These are phyloP conservation scores for Phyto melanocephala DNA, from an alignment of 2,888 invertebrate species.

Conservation along the genomic window DNA sequence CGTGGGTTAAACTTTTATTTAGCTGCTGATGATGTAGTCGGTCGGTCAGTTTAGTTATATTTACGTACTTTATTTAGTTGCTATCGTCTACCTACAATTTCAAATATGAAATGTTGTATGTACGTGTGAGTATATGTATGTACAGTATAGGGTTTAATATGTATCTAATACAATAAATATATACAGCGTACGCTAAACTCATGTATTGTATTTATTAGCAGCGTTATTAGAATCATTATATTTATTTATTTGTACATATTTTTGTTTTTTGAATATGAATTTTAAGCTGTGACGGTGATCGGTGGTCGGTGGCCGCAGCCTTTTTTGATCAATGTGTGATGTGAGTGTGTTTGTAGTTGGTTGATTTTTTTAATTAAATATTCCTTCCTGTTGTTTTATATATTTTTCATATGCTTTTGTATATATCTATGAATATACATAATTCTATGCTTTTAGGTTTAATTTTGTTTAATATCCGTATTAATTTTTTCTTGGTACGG, in stretches of 20 bases:
- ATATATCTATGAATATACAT: too few relatives aligned
- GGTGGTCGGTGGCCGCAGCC: conserved; percentile 67
- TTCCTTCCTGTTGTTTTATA: conserved; percentile 78
- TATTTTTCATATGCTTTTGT: conserved; percentile 46
- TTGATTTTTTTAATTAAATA: conserved; percentile 77
- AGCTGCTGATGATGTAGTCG: conserved; percentile 25
- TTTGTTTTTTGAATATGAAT: too few relatives aligned
- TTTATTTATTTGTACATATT: too few relatives aligned
- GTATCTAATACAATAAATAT: too few relatives aligned
- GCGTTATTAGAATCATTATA: too few relatives aligned
- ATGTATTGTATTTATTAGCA: too few relatives aligned
- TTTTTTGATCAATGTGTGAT: neutral
- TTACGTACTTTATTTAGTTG: neutral
- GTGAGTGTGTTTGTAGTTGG: conserved; percentile 70
- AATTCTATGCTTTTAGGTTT: conserved; percentile 50
- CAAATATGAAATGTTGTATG: conserved; percentile 27
- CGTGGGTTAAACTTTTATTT: conserved; percentile 25
- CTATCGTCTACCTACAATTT: conserved; percentile 45
- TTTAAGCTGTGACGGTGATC: too few relatives aligned
- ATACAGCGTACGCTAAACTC: too few relatives aligned
- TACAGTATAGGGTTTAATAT: too few relatives aligned
- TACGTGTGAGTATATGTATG: neutral
- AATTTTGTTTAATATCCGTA: conserved; percentile 56
- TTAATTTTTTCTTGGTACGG: conserved; percentile 38
- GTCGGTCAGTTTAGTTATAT: neutral